Percentiles rank a stretch among this genome's conserved stretches.
Conservation (phyloP, 1,140 invertebrate species). For the Pseudomyrmex sp. region DNA sequence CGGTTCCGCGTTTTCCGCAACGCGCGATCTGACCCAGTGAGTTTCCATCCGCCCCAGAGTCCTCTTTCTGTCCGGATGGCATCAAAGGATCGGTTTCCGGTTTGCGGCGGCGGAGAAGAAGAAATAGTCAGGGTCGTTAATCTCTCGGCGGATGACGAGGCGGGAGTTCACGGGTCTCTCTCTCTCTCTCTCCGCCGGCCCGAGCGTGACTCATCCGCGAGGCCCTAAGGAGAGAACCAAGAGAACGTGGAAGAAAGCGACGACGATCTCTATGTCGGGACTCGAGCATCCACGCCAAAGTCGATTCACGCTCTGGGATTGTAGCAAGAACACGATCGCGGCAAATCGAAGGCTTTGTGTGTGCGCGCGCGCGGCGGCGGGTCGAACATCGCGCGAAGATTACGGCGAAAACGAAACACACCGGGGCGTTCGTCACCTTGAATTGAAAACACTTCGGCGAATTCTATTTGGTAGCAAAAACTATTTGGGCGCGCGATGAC, state of each 20-base stretch:
- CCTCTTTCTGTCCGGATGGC: slow-evolving; percentile 21
- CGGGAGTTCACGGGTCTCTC: slow-evolving; percentile 56
- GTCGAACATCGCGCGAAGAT: background rate
- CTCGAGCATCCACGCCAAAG: slow-evolving; percentile 33
- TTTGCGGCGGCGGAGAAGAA: slow-evolving; percentile 59
- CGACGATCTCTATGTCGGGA: slow-evolving; percentile 39
- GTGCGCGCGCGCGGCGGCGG: background rate
- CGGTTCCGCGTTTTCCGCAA: background rate
- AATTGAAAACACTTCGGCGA: background rate
- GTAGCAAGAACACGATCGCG: slow-evolving; percentile 32
- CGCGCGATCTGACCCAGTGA: background rate
- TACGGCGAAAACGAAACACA: slow-evolving; percentile 4
- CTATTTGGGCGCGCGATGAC: too few relatives aligned
- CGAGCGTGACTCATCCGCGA: slow-evolving; percentile 68
- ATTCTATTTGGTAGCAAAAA: background rate
- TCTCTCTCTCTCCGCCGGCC: slow-evolving; percentile 16
- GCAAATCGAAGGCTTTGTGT: slow-evolving; percentile 10
- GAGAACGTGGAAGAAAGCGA: slow-evolving; percentile 29
- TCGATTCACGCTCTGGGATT: slow-evolving; percentile 45
- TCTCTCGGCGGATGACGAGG: slow-evolving; percentile 69
- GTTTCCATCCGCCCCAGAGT: background rate
- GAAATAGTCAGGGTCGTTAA: slow-evolving; percentile 68
- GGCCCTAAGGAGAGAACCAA: slow-evolving; percentile 35
- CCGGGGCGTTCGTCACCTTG: background rate
- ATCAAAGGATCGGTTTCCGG: slow-evolving; percentile 67